Conservation (phyloP, 2,888 invertebrate species). For the Gerosis bhagava region DNA sequence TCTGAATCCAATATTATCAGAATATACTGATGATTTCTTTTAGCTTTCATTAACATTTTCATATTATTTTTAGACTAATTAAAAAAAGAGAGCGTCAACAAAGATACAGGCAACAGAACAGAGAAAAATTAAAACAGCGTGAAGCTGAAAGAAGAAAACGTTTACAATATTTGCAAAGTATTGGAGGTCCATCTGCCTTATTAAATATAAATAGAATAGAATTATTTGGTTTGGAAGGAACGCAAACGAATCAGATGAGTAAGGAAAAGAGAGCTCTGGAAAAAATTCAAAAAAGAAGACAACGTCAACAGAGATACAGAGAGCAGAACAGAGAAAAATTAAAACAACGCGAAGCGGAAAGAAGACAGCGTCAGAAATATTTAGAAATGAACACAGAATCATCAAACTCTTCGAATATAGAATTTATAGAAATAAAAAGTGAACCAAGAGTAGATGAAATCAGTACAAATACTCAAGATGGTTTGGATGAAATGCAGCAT, state of each 20-base stretch:
- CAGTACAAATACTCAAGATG: neutral
- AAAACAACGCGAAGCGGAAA: conserved; percentile 36
- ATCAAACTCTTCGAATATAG: neutral
- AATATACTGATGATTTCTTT: too few species aligned
- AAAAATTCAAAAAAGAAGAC: conserved; percentile 33
- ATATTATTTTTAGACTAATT: conserved; percentile 32
- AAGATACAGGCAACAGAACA: conserved; percentile 39
- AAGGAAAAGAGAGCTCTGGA: neutral
- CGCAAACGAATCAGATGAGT: neutral
- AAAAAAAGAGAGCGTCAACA: conserved; percentile 37
- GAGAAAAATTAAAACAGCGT: conserved; percentile 37
- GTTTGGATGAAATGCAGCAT: too few species aligned
- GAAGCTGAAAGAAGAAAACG: conserved; percentile 38
- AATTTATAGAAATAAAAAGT: neutral
- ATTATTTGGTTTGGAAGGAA: conserved; percentile 8
- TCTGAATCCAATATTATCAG: too few species aligned
- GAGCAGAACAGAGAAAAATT: conserved; percentile 39
- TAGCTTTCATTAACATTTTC: too few species aligned
- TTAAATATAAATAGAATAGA: conserved; percentile 34
- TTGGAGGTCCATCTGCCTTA: conserved; percentile 32
- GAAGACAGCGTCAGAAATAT: conserved; percentile 29
- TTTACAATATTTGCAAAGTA: conserved; percentile 34
- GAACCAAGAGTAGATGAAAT: neutral
- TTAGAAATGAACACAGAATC: neutral
- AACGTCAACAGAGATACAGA: conserved; percentile 36